Evolutionary conservation across 1,140 invertebrate genomes (phyloP).

Genomic region (Hycleus cichorii): DNA sequence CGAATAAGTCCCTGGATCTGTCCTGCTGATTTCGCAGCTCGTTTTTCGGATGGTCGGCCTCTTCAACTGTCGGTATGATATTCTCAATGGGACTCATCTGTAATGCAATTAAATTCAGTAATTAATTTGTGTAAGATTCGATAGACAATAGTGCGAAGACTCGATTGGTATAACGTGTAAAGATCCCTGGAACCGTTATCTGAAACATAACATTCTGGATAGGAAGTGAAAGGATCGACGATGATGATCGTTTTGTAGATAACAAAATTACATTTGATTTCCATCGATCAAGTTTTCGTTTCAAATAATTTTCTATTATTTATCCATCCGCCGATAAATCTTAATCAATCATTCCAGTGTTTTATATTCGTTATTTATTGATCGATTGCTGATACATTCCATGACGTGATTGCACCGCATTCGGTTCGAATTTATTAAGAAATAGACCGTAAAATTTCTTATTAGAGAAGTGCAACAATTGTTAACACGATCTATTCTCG

Average conservation of each 20-base stretch:
- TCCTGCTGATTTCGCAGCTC: slow-evolving; percentile 34
- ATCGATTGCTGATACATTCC: no score
- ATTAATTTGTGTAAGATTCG: slow-evolving; percentile 1
- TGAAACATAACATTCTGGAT: background rate
- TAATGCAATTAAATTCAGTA: slow-evolving; percentile 11
- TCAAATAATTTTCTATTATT: no score
- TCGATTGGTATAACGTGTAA: slow-evolving; percentile 5
- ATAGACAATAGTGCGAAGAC: slow-evolving; percentile 3
- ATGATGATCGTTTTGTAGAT: background rate
- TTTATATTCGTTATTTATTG: no score
- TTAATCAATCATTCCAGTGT: no score
- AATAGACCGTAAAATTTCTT: no score
- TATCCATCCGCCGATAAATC: no score
- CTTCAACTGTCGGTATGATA: slow-evolving; percentile 35
- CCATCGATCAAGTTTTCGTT: no score
- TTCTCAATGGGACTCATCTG: slow-evolving; percentile 42
- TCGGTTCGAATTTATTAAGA: no score
- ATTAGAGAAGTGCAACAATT: no score
- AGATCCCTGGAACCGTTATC: slow-evolving; percentile 1
- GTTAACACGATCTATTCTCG: no score
- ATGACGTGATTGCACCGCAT: no score
- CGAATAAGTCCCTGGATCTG: slow-evolving; percentile 52
- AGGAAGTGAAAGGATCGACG: slow-evolving; percentile 9
- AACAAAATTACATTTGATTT: no score
- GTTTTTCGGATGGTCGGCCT: slow-evolving; percentile 21